Conservation (phyloP, 2,797 vertebrate species). For the Apodemus agrarius region DNA sequence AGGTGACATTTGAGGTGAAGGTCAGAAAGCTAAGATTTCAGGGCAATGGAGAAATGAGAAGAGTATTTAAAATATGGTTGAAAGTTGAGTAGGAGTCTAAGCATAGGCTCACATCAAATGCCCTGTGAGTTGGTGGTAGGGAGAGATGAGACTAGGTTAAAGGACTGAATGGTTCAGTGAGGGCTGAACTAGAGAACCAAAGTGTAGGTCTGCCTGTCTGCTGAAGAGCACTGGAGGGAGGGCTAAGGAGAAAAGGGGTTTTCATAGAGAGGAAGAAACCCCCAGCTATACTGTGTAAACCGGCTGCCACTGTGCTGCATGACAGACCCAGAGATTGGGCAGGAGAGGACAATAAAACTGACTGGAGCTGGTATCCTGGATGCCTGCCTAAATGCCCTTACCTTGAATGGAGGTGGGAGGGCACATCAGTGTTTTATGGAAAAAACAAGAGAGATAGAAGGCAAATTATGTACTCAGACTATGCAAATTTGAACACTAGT, state of each 20-base stretch:
- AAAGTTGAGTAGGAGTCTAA: neutral
- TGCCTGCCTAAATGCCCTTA: neutral
- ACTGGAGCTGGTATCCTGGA: neutral
- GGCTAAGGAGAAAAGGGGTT: neutral
- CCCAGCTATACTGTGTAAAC: neutral
- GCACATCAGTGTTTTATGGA: neutral
- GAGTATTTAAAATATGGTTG: neutral
- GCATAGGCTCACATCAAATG: neutral
- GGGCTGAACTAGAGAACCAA: neutral
- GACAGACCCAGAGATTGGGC: neutral
- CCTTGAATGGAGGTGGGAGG: neutral
- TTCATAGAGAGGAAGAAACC: too few relatives aligned
- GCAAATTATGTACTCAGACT: neutral
- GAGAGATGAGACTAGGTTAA: neutral
- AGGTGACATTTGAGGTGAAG: conserved; percentile 6
- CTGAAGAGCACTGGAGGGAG: neutral
- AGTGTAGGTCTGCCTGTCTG: neutral
- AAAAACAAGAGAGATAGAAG: neutral
- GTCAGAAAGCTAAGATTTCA: conserved; percentile 44
- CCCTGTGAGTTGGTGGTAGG: neutral
- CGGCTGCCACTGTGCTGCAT: neutral
- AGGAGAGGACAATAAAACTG: neutral
- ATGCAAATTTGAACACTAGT: neutral
- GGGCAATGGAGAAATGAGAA: neutral
- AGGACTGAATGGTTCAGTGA: neutral